These are phyloP conservation scores for Intellagama lesueurii DNA, from an alignment of 2,797 vertebrate species.

Conservation along the genomic window DNA sequence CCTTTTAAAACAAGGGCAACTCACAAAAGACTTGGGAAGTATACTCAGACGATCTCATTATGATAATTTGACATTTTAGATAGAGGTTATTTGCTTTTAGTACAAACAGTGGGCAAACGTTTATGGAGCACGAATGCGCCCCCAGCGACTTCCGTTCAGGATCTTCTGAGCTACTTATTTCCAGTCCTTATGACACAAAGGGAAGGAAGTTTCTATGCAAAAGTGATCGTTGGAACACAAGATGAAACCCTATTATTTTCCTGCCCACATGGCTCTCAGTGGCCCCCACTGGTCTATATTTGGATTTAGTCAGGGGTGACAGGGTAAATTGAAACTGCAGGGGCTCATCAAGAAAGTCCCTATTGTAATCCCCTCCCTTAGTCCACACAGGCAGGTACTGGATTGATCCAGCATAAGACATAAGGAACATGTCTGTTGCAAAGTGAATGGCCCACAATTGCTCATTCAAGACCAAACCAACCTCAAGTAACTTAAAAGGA, in stretches of 20 bases:
- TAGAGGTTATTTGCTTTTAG: constrained; percentile 62
- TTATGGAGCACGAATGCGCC: constrained; percentile 39
- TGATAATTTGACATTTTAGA: constrained; percentile 66
- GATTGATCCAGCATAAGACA: no score
- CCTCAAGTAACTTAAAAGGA: no score
- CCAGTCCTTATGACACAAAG: not conserved
- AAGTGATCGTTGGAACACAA: not conserved
- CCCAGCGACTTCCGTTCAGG: not conserved
- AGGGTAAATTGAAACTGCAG: no score
- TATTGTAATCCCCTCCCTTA: no score
- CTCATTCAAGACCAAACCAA: no score
- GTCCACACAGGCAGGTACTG: no score
- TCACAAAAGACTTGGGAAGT: constrained; percentile 70
- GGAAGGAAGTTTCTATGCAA: not conserved
- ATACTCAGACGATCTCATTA: constrained; percentile 68
- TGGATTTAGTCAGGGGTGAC: not conserved
- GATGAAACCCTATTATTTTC: not conserved
- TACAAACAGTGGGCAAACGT: constrained; percentile 56
- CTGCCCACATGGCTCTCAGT: not conserved
- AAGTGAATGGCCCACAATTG: no score
- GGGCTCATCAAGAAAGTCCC: no score
- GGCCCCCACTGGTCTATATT: not conserved
- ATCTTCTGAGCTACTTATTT: constrained; percentile 7
- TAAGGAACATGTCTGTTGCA: no score
- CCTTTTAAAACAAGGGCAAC: constrained; percentile 57